Conservation (phyloP, 2,888 invertebrate genomes). For the Ophioninae sp. region DNA sequence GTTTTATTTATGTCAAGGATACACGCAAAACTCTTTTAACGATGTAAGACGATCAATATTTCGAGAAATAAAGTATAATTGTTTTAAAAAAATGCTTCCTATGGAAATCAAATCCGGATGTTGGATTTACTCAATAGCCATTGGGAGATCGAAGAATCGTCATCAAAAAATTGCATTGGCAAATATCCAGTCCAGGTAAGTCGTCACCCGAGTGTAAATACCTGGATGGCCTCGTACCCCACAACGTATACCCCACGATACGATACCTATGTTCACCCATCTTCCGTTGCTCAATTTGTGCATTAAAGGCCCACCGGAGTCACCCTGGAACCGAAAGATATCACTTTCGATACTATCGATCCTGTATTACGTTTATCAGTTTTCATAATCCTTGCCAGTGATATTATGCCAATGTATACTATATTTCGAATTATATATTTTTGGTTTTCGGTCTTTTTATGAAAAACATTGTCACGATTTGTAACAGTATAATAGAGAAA, state of each 20-base stretch:
- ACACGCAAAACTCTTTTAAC: constrained; percentile 67
- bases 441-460: no score
- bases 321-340: constrained; percentile 85
- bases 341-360: constrained; percentile 9
- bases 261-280: constrained; percentile 91
- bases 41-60: constrained; percentile 73
- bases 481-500: no score
- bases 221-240: constrained; percentile 90
- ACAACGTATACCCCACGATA: constrained; percentile 93
- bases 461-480: no score
- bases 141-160: not conserved
- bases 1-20: constrained; percentile 69
- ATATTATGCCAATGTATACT: no score
- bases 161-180: constrained; percentile 82
- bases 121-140: not conserved
- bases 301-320: constrained; percentile 92
- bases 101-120: not conserved
- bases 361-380: no score
- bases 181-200: constrained; percentile 88
- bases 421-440: no score
- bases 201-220: constrained; percentile 89
- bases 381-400: no score
- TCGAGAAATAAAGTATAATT: constrained; percentile 75
- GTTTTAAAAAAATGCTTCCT: constrained; percentile 68
- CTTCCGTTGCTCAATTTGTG: constrained; percentile 88